These are phyloP conservation scores for Mystacornis crossleyi DNA, from an alignment of 2,113 vertebrate species.

Conservation along the genomic window DNA sequence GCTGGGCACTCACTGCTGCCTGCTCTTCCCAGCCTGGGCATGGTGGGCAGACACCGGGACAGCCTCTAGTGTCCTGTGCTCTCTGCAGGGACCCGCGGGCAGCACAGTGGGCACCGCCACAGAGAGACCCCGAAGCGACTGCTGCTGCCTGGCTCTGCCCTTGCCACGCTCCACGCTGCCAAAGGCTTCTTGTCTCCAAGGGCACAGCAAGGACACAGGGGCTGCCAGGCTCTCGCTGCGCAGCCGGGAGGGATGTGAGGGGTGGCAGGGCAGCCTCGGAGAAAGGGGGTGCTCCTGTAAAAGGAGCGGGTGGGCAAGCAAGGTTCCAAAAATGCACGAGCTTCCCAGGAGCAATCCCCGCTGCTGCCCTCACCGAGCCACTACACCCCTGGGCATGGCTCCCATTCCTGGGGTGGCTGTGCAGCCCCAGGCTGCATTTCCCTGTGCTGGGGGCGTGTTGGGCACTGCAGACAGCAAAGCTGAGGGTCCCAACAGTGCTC, in stretches of 20 bases:
- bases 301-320: fast-evolving
- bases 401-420: fast-evolving
- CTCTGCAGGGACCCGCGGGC: background rate
- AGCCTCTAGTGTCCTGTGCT: background rate
- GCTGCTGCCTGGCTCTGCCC: background rate
- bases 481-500: fast-evolving
- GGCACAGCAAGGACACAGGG: background rate
- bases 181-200: background rate
- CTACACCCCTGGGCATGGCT: background rate
- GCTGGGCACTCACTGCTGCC: background rate
- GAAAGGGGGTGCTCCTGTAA: background rate
- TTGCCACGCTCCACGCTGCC: fast-evolving
- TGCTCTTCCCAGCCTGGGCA: fast-evolving
- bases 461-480: background rate
- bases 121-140: fast-evolving
- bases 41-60: background rate
- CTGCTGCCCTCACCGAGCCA: fast-evolving
- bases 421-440: background rate
- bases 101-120: fast-evolving
- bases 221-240: fast-evolving
- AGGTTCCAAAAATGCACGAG: fast-evolving
- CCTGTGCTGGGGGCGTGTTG: fast-evolving
- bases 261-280: background rate
- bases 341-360: background rate
- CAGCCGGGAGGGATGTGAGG: background rate